Conservation (phyloP, 2,113 vertebrate genomes). For the Trachemys scripta region DNA sequence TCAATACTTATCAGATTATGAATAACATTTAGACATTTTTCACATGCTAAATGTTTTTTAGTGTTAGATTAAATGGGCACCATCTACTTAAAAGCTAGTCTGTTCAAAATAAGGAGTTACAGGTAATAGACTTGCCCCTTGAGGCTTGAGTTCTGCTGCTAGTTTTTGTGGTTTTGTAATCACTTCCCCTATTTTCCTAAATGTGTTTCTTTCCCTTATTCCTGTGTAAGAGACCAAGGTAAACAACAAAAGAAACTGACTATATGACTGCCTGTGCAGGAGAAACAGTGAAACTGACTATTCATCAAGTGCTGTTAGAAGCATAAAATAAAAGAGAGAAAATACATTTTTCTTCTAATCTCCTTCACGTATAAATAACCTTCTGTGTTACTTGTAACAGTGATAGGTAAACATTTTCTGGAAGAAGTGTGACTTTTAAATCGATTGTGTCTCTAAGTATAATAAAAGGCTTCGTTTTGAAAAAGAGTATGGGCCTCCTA, state of each 20-base stretch:
- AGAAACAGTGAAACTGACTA: neutral
- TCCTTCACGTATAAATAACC: neutral
- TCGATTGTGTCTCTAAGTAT: neutral
- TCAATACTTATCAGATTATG: neutral
- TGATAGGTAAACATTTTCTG: neutral
- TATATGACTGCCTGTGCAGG: neutral
- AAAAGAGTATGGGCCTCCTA: neutral
- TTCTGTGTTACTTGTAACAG: neutral
- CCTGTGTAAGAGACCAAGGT: neutral
- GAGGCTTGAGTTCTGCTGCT: neutral
- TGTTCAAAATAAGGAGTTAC: neutral
- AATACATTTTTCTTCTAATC: neutral
- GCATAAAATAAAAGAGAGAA: neutral
- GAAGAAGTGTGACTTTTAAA: neutral
- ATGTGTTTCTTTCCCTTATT: neutral
- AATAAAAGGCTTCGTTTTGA: neutral
- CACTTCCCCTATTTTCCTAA: neutral
- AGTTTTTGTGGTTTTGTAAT: neutral
- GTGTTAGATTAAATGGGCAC: neutral
- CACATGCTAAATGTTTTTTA: neutral
- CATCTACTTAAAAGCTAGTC: neutral
- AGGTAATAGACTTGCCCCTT: neutral
- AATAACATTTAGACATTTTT: constrained; percentile 19
- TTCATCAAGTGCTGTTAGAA: neutral
- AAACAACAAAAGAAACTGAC: constrained; percentile 27